Base-by-base conservation (phyloP, 2,797 vertebrate species). In the Carapus acus region DNA sequence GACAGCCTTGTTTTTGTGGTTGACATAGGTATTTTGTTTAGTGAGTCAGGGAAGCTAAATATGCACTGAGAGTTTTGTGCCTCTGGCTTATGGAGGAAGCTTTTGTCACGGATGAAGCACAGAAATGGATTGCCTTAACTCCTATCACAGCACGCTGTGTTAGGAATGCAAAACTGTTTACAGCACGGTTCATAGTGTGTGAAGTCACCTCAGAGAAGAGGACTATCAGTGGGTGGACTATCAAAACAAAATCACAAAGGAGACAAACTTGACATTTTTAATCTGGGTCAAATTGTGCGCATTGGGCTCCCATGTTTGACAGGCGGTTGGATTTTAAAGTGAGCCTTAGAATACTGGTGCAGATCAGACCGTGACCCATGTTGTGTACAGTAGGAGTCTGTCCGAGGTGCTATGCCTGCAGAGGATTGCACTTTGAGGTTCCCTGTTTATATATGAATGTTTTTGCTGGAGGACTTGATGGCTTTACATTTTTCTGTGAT, bases 51-150 rank as follows among this genome's bases (percentile, higher is more conserved):
- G 73, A 62, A 69, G 78, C 53, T 73, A 68, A 55, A 80, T 79
- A 81, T 83, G 80, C 79, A 82, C 82, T 77, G 77, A 79, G 74
- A 80, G 77, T 56, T 70, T 71, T 76, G 74, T 76, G 78, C 75
- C 79, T 83, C 75, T 75, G 66, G 70, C 46, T 79, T 69, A 49
- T 24, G 74, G 72, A 68, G 71, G 60, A n/a, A 66, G 79, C 67
- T 76, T 87, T 83, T 80, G 84, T 85, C 81, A 73, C 62, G 72
- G 83, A 79, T 56, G 54, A 84, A 86, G 83, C 78, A 84, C 84
- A 83, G 81, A 79, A 79, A 79, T 76, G 77, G 81, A 83, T 80
- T 90, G 89, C 88, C 88, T 90, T 90, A 90, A 87, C 77, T 82
- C 73, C 77, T 83, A 54, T 80, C 83, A 70, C 55, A 58, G 78